Evolutionary conservation across 2,888 invertebrate species (phyloP).

Genomic region (Herminia tarsipennalis): DNA sequence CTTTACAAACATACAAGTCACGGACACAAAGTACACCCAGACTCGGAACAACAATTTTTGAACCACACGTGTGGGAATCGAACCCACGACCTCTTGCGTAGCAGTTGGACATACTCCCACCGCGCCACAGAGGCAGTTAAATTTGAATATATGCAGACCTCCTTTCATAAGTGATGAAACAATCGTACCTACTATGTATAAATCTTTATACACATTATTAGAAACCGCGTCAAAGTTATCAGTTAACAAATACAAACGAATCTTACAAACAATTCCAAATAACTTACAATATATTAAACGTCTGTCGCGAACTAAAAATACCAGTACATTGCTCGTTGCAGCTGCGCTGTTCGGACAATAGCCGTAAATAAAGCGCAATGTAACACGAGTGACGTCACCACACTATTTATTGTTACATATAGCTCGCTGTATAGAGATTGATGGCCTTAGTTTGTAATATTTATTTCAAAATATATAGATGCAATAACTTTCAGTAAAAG

Average conservation of each 20-base stretch:
- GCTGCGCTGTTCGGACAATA: constrained; percentile 31
- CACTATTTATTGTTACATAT: constrained; percentile 36
- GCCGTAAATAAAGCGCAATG: constrained; percentile 47
- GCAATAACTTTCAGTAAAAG: background rate
- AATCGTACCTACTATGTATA: too few relatives aligned
- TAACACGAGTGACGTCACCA: constrained; percentile 25
- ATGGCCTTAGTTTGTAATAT: constrained; percentile 19
- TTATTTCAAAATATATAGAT: background rate
- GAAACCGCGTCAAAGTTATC: too few relatives aligned
- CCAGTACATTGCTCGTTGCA: constrained; percentile 42
- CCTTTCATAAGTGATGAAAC: too few relatives aligned
- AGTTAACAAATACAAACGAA: background rate
- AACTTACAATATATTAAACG: constrained; percentile 40
- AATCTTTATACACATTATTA: too few relatives aligned
- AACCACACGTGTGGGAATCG: too few relatives aligned
- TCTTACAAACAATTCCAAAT: constrained; percentile 6
- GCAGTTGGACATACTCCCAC: too few relatives aligned
- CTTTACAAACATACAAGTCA: too few relatives aligned
- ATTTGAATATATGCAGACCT: too few relatives aligned
- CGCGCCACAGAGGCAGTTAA: too few relatives aligned
- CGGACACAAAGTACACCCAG: too few relatives aligned
- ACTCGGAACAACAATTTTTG: too few relatives aligned
- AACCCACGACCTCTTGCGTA: too few relatives aligned
- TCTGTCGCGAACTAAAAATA: constrained; percentile 35
- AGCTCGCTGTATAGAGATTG: constrained; percentile 20